These are phyloP conservation scores for Apamea crenata DNA, from an alignment of 2,888 invertebrate species.

Conservation along the genomic window DNA sequence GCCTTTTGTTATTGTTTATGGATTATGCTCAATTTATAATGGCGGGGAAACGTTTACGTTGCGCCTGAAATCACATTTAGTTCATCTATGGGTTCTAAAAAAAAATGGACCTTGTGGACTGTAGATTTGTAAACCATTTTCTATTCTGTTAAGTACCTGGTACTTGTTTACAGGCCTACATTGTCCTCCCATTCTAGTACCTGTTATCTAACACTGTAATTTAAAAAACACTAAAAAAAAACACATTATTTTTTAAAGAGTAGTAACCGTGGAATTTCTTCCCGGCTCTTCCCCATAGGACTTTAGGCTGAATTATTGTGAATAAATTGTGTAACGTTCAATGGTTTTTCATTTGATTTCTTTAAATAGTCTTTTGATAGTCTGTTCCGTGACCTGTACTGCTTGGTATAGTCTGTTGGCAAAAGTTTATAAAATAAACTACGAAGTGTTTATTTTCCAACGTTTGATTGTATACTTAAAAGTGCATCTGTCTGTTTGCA, in stretches of 20 bases:
- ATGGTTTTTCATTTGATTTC: background rate
- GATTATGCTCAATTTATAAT: slow-evolving; percentile 28
- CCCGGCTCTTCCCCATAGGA: too few species aligned
- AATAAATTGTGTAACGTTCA: background rate
- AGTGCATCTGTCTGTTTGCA: slow-evolving; percentile 16
- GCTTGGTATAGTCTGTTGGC: background rate
- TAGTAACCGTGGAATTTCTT: too few species aligned
- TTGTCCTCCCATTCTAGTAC: too few species aligned
- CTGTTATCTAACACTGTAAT: too few species aligned
- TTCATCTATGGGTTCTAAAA: background rate
- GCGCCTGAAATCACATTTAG: slow-evolving; percentile 12
- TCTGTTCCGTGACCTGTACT: background rate
- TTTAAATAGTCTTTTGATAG: background rate
- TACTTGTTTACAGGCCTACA: too few species aligned
- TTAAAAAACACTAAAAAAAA: too few species aligned
- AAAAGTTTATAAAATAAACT: slow-evolving; percentile 24
- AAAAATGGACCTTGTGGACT: too few species aligned
- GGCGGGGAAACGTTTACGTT: slow-evolving; percentile 23
- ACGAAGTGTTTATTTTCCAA: slow-evolving; percentile 8
- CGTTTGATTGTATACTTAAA: slow-evolving; percentile 24
- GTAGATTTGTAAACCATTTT: too few species aligned
- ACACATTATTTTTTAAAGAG: too few species aligned
- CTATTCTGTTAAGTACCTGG: too few species aligned
- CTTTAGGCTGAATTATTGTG: background rate
- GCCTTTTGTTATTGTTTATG: slow-evolving; percentile 53